Evolutionary conservation across 2,797 vertebrate genomes (phyloP), one percentile per base, ranked within the genome.

Genomic region (Pseudomugil gertrudae): DNA sequence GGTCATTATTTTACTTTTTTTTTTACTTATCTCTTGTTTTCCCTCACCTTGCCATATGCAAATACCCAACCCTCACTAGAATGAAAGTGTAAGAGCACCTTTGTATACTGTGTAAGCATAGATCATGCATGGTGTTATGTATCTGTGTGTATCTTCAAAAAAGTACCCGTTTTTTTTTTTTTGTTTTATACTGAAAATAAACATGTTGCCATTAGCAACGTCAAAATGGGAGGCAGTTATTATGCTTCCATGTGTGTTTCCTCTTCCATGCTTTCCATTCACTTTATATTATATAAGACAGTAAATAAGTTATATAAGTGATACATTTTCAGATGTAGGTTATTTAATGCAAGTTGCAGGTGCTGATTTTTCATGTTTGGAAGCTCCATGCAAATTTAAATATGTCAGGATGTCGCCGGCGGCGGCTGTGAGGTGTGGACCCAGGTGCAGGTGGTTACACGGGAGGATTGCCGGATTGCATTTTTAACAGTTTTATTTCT

Each of bases 161-260:
- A 1, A 53, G 32, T 2, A 35, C 50, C 60, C 72, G 83, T 69
- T 70, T 75, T 76, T 67, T 54, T 50, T 58, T 45, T 62, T 77
- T 62, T 67, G 13, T 65, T 58, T n/a, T 36, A 26, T 50, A 48
- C 51, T 57, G 43, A 84, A 87, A 63, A 72, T 38, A 35, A 51
- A 29, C 58, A 35, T 80, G 85, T 85, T 82, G 82, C 80, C 62
- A 78, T 63, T 81, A 76, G 78, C 74, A 85, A 88, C 84, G 55
- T n/a, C 13, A 68, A 57, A 78, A 51, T 66, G 26, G 8, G 26
- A 48, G 17, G 26, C 30, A 27, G 45, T 57, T 32, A 54, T 67
- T 30, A 32, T 65, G 32, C 72, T 66, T 67, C 51, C 17, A 1
- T 63, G 54, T 29, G 48, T 63, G 17, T 45, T 30, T 64, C 15